Evolutionary conservation across 1,140 invertebrate species (phyloP).

Genomic region (Hirudo medicinalis): DNA sequence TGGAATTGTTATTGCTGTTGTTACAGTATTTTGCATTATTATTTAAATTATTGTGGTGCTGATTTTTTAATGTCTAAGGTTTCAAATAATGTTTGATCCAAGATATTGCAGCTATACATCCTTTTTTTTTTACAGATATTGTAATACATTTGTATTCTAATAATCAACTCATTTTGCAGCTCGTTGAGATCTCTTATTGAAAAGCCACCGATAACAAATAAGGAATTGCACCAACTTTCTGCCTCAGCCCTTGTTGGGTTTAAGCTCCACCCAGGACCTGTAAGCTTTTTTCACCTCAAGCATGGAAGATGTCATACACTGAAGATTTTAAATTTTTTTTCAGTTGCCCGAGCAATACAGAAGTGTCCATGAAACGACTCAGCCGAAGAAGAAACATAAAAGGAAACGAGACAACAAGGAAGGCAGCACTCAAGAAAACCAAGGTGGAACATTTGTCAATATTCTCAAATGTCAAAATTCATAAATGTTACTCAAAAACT

Average conservation of each 20-base stretch:
- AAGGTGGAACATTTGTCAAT: slow-evolving; percentile 5
- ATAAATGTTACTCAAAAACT: neutral
- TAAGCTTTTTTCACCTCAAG: slow-evolving; percentile 41
- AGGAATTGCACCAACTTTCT: slow-evolving; percentile 75
- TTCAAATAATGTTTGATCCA: neutral
- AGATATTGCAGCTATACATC: neutral
- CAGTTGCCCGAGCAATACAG: slow-evolving; percentile 22
- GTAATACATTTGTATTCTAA: slow-evolving; percentile 40
- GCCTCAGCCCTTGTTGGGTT: slow-evolving; percentile 82
- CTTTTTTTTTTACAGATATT: slow-evolving; percentile 21
- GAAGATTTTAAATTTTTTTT: neutral
- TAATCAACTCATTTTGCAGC: slow-evolving; percentile 42
- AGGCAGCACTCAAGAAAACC: neutral
- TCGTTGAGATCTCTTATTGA: slow-evolving; percentile 86
- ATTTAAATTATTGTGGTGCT: too few species aligned
- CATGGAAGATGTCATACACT: neutral
- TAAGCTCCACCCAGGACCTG: slow-evolving; percentile 82
- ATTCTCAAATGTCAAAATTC: slow-evolving; percentile 1
- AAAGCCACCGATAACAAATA: slow-evolving; percentile 87
- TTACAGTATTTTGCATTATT: neutral
- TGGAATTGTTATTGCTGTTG: neutral
- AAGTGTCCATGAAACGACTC: slow-evolving; percentile 13
- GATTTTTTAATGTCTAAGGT: too few species aligned
- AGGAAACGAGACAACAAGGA: slow-evolving; percentile 11
- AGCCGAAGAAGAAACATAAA: slow-evolving; percentile 21